Conservation (phyloP, 92 coral and sea anemone species). For the Palythoa grandis region DNA sequence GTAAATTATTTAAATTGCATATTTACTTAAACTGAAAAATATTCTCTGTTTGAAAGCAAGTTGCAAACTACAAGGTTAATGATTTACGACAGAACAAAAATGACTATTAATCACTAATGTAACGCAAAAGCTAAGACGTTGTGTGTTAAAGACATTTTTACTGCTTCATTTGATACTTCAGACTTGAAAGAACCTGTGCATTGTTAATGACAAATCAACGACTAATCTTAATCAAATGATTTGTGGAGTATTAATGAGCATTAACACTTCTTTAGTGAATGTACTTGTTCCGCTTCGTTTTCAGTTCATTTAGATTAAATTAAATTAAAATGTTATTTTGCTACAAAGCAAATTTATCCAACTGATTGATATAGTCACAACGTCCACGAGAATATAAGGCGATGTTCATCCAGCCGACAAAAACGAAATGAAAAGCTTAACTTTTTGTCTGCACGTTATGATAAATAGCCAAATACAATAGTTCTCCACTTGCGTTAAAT, state of each 20-base stretch:
- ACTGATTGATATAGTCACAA: background rate
- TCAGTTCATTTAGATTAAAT: background rate
- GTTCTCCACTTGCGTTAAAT: background rate
- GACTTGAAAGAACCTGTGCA: background rate
- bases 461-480: background rate
- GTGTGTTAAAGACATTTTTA: background rate
- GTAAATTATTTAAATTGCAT: no score
- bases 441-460: conserved; percentile 3
- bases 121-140: background rate
- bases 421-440: background rate
- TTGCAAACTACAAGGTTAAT: no score
- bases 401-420: background rate
- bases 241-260: background rate
- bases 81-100: no score
- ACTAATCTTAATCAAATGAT: background rate
- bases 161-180: background rate
- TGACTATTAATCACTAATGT: no score
- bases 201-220: background rate
- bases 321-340: background rate
- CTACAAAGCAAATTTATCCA: background rate
- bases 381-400: background rate
- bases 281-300: background rate
- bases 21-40: no score
- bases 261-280: background rate
- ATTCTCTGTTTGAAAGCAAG: no score